These are phyloP conservation scores for Drosophila lacertosa DNA, from an alignment of 1,140 invertebrate genomes.

Conservation along the genomic window DNA sequence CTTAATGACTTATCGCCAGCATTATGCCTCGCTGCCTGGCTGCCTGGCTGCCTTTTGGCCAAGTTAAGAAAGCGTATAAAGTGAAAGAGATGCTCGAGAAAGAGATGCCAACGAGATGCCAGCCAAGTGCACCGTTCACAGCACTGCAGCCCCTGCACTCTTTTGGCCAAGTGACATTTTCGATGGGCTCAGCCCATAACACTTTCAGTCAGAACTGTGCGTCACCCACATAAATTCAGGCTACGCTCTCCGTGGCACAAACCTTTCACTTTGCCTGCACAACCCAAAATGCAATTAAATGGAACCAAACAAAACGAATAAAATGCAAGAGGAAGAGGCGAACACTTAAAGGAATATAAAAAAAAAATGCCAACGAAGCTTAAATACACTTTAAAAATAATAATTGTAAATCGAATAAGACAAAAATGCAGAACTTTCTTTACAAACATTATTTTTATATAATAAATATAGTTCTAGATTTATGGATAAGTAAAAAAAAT, in stretches of 20 bases:
- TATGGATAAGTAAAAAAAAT: too few species aligned
- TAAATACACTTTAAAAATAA: conserved; percentile 1
- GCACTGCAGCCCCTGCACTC: not conserved
- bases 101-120: conserved; percentile 46
- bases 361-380: not conserved
- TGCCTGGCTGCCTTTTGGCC: conserved; percentile 45
- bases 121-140: conserved; percentile 50
- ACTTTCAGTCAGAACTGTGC: conserved; percentile 49
- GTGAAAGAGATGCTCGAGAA: conserved; percentile 69
- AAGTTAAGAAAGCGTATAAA: conserved; percentile 70
- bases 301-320: conserved; percentile 28
- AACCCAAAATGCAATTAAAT: conserved; percentile 67
- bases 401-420: too few species aligned
- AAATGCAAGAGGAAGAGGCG: not conserved
- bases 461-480: too few species aligned
- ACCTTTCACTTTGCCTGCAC: conserved; percentile 59
- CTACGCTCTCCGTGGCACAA: conserved; percentile 2
- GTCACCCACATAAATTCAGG: conserved; percentile 62
- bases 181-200: conserved; percentile 37
- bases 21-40: conserved; percentile 67
- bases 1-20: conserved; percentile 75
- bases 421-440: too few species aligned
- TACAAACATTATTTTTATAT: too few species aligned
- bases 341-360: not conserved
- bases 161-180: conserved; percentile 31